These are phyloP conservation scores for Microplitis mediator DNA, from an alignment of 1,140 invertebrate species.

Conservation along the genomic window DNA sequence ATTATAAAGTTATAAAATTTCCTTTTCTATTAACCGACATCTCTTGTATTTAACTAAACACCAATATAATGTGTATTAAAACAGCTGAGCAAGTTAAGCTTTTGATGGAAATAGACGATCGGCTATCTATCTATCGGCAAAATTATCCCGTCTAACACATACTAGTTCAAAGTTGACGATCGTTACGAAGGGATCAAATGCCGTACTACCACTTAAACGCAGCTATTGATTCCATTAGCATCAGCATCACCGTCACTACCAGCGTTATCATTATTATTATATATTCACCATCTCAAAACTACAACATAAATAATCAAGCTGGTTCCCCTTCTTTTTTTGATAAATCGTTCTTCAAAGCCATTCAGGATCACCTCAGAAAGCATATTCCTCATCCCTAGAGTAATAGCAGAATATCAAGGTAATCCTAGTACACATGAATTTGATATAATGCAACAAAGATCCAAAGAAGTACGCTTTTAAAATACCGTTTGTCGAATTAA, in stretches of 20 bases:
- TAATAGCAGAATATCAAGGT: slow-evolving; percentile 36
- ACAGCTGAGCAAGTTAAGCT: slow-evolving; percentile 6
- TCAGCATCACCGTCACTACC: too few relatives aligned
- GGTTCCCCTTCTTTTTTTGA: too few relatives aligned
- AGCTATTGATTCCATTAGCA: neutral
- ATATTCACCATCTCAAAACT: too few relatives aligned
- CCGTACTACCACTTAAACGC: neutral
- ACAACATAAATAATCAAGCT: neutral
- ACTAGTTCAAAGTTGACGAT: slow-evolving; percentile 26
- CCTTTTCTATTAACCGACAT: neutral
- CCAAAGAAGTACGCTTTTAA: too few relatives aligned
- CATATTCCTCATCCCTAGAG: slow-evolving; percentile 20
- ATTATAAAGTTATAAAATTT: too few relatives aligned
- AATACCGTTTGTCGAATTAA: slow-evolving; percentile 41
- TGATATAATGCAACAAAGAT: too few relatives aligned
- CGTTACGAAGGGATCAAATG: slow-evolving; percentile 13
- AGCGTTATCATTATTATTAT: too few relatives aligned
- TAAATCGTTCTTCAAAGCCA: too few relatives aligned
- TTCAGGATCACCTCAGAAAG: too few relatives aligned
- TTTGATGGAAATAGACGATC: slow-evolving; percentile 10
- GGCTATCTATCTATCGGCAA: slow-evolving; percentile 1
- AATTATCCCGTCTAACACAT: neutral
- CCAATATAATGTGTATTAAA: slow-evolving; percentile 24
- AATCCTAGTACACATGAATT: slow-evolving; percentile 9
- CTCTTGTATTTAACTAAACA: neutral